Percentiles rank a stretch among this genome's conserved stretches.
Conservation (phyloP, 2,113 vertebrate genomes). For the Pristiophorus japonicus region DNA sequence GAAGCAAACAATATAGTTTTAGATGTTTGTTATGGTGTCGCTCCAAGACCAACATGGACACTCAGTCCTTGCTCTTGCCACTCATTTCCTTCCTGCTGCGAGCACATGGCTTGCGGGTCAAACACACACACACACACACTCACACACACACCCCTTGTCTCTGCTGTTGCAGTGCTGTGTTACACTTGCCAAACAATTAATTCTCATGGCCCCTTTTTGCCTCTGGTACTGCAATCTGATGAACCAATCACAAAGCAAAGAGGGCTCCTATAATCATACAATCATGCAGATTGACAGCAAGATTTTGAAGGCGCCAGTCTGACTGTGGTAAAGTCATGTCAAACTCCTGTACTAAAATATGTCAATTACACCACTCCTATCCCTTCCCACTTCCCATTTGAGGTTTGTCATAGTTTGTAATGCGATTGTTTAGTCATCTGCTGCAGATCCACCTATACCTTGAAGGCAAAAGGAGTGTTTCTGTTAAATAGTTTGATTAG, state of each 20-base stretch:
- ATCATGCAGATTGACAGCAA: not conserved
- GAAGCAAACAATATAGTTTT: not conserved
- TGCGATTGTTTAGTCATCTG: not conserved
- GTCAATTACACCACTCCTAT: not conserved
- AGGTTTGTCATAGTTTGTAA: not conserved
- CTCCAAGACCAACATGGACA: not conserved
- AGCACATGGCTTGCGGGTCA: not conserved
- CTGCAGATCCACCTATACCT: constrained; percentile 6
- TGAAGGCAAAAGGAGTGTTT: constrained; percentile 9
- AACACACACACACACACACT: not conserved
- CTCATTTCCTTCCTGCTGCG: not conserved
- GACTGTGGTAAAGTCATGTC: not conserved
- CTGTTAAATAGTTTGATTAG: not conserved
- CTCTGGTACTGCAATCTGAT: not conserved
- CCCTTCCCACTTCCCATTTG: not conserved
- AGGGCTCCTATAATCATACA: not conserved
- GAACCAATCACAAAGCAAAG: not conserved
- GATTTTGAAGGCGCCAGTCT: not conserved
- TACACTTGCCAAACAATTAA: not conserved
- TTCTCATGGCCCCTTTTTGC: not conserved
- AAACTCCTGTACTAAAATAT: not conserved
- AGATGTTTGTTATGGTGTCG: not conserved
- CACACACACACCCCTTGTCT: not conserved
- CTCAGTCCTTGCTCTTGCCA: not conserved
- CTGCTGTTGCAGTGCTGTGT: not conserved